These are phyloP conservation scores for Potorous gilbertii DNA, from an alignment of 2,797 vertebrate genomes.

Conservation along the genomic window DNA sequence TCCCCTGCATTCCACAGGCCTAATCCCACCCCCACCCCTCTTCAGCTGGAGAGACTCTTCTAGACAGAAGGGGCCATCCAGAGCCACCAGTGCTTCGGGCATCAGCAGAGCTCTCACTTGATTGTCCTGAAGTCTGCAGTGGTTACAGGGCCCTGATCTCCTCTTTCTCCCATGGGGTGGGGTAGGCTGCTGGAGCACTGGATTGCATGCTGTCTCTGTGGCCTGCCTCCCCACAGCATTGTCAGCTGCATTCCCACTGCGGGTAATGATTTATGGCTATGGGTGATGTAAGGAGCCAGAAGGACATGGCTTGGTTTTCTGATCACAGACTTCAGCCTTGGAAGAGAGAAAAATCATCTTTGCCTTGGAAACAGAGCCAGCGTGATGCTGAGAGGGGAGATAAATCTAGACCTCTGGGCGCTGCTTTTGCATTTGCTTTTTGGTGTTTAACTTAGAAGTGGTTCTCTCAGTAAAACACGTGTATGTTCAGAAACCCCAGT, in stretches of 20 bases:
- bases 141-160: background rate
- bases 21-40: background rate
- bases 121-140: background rate
- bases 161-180: background rate
- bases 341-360: slow-evolving; percentile 79
- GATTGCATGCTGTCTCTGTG: slow-evolving; percentile 59
- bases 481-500: no score
- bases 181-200: slow-evolving; percentile 44
- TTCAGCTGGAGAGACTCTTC: background rate
- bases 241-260: slow-evolving; percentile 58
- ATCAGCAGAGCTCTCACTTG: background rate
- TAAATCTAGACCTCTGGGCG: slow-evolving; percentile 77
- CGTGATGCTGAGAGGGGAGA: slow-evolving; percentile 77
- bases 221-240: slow-evolving; percentile 54
- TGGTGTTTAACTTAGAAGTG: slow-evolving; percentile 59
- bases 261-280: slow-evolving; percentile 61
- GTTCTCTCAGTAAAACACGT: background rate
- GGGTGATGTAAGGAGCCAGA: slow-evolving; percentile 69
- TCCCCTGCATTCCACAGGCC: background rate
- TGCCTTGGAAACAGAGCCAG: slow-evolving; percentile 79
- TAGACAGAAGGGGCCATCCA: slow-evolving; percentile 44
- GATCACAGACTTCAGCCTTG: slow-evolving; percentile 77
- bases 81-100: background rate
- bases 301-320: slow-evolving; percentile 69
- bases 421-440: slow-evolving; percentile 68